Percentiles rank a stretch among this genome's conserved stretches.
Conservation (phyloP, 2,888 invertebrate genomes). For the Drosophila cognata region DNA sequence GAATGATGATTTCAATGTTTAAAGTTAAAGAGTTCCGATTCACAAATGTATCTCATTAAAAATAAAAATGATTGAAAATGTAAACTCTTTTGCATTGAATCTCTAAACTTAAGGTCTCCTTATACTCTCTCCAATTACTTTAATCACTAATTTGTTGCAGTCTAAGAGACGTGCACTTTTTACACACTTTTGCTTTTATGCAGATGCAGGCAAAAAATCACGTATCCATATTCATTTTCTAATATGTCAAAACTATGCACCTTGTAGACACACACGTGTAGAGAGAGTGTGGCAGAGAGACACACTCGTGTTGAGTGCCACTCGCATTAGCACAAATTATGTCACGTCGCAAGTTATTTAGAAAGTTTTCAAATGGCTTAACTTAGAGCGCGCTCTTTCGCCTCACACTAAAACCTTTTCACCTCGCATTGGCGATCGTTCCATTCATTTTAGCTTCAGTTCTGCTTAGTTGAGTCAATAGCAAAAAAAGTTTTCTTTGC, state of each 20-base stretch:
- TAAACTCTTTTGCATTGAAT: neutral
- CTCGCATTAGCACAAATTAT: slow-evolving; percentile 74
- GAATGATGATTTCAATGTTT: neutral
- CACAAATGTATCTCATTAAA: neutral
- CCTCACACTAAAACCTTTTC: slow-evolving; percentile 28
- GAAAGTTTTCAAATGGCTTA: slow-evolving; percentile 65
- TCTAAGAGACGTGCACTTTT: too few relatives aligned
- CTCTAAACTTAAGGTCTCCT: neutral
- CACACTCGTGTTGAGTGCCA: slow-evolving; percentile 35
- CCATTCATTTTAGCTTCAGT: slow-evolving; percentile 4
- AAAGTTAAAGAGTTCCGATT: neutral
- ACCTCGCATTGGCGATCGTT: slow-evolving; percentile 17
- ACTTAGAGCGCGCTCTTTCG: slow-evolving; percentile 59
- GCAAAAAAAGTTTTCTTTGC: slow-evolving; percentile 53
- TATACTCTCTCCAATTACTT: neutral
- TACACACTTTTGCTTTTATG: neutral
- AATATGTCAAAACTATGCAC: neutral
- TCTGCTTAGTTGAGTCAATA: slow-evolving; percentile 24
- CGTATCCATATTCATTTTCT: neutral
- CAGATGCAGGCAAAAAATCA: neutral
- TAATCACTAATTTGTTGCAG: neutral
- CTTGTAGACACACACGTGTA: slow-evolving; percentile 3
- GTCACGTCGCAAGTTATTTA: slow-evolving; percentile 66
- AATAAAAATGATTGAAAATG: rapidly evolving
- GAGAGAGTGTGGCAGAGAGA: neutral